Percentiles rank a stretch among this genome's conserved stretches.
These are phyloP conservation scores for Sinopyrophorus schimmeli DNA, from an alignment of 2,888 invertebrate species.

Conservation along the genomic window DNA sequence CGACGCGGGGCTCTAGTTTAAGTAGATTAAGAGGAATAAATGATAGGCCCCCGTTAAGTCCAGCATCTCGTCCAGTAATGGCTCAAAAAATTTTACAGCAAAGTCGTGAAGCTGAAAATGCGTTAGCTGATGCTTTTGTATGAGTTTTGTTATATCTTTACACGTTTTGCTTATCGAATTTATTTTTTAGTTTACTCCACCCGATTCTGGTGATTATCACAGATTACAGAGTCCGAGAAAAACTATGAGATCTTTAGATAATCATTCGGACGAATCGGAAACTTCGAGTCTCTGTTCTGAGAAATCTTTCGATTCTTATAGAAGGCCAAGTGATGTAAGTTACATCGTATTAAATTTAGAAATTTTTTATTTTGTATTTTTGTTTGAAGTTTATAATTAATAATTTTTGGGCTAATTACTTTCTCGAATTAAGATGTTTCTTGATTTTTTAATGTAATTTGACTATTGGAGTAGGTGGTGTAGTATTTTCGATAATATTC, in stretches of 20 bases:
- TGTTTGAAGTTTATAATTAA: too few species aligned
- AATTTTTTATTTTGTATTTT: constrained; percentile 5
- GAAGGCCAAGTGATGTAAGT: constrained; percentile 80
- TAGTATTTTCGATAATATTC: too few species aligned
- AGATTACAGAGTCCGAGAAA: constrained; percentile 48
- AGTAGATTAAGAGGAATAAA: constrained; percentile 50
- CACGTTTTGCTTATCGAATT: constrained; percentile 18
- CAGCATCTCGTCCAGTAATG: constrained; percentile 63
- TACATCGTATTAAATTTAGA: constrained; percentile 4
- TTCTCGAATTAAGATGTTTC: too few species aligned
- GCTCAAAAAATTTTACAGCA: constrained; percentile 84
- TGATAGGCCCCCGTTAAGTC: constrained; percentile 61
- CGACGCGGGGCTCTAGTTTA: constrained; percentile 46
- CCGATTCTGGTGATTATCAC: constrained; percentile 46
- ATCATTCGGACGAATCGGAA: constrained; percentile 87
- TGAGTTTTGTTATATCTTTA: constrained; percentile 28
- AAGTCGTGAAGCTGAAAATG: constrained; percentile 84
- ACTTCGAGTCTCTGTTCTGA: constrained; percentile 96
- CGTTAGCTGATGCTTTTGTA: constrained; percentile 73
- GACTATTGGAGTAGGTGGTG: too few species aligned
- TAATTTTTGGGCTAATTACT: too few species aligned
- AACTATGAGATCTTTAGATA: constrained; percentile 59
- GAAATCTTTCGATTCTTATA: constrained; percentile 80
- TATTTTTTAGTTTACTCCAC: constrained; percentile 43
- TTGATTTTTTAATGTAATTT: too few species aligned